phyloP scores from a whole-genome alignment of 2,888 invertebrate species.

The Eurytoma californica region DNA sequence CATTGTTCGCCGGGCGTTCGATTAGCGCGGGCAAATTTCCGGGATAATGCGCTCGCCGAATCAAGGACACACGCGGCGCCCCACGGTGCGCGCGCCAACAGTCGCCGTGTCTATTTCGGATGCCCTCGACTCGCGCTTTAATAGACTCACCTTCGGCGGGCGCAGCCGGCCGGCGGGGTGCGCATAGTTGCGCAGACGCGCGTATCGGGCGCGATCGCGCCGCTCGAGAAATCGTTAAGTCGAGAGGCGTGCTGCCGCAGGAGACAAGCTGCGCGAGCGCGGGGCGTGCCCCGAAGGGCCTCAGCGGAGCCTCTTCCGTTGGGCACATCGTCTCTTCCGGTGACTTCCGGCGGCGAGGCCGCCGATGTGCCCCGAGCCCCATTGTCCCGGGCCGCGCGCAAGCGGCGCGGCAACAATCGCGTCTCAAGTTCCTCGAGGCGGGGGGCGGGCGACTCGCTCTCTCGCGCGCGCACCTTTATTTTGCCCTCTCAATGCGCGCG shows the following conservation, averaged over 20 bases:
- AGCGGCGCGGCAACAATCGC: constrained; percentile 73
- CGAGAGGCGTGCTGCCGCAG: constrained; percentile 56
- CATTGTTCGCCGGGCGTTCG: background rate
- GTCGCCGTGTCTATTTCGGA: background rate
- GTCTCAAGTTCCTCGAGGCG: constrained; percentile 73
- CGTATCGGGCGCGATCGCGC: constrained; percentile 16
- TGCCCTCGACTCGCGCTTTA: constrained; percentile 18
- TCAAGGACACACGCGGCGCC: no score
- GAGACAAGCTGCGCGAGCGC: constrained; percentile 67
- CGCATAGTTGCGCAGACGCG: no score
- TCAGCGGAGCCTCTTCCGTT: constrained; percentile 68
- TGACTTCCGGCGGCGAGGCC: constrained; percentile 72
- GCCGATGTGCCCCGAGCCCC: constrained; percentile 38
- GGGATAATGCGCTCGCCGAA: no score
- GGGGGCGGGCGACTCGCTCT: constrained; percentile 51
- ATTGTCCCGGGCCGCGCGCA: constrained; percentile 64
- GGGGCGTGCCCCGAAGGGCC: constrained; percentile 48
- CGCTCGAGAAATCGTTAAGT: constrained; percentile 62
- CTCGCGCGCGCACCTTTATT: constrained; percentile 23
- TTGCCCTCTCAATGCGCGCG: constrained; percentile 57
- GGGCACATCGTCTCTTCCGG: constrained; percentile 74
- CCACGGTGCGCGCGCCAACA: no score
- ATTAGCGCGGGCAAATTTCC: background rate
- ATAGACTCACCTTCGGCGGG: constrained; percentile 3
- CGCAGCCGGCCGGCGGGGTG: background rate